Evolutionary conservation across 2,113 vertebrate genomes (phyloP), one percentile per base, ranked within the genome.

Genomic region (Colistium nudipinnis): DNA sequence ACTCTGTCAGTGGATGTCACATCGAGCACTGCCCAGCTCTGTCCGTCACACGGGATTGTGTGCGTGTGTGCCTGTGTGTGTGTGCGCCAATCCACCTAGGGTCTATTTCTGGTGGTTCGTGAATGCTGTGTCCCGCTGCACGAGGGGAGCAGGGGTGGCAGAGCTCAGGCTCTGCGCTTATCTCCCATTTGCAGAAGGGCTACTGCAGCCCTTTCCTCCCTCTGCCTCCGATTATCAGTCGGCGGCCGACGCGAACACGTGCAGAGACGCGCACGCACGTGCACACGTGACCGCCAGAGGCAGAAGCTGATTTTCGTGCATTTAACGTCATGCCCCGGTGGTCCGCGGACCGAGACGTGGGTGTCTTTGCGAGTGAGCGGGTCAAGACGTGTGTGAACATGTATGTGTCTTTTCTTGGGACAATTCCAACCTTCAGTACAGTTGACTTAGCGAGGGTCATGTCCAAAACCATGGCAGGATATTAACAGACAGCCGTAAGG

Each of bases 141-240:
- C 39, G 63, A 72, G 39, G n/a, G 75, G 83, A 86, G 70, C 71
- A 2, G 27, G 22, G 64, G 28, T 52, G 60, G 73, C 81, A 62
- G 76, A 78, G 70, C 83, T 82, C 28, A 36, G 80, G 60, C 75
- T 74, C 55, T n/a, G 78, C 14, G 62, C 88, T 90, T 91, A 90
- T 91, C 89, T 90, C 71, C 56, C 19, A 67, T 61, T 68, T 1
- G n/a, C 90, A 91, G 90, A 76, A 89, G 72, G 76, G 65, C 80
- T 28, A 64, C 80, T 52, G 27, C 68, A 59, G 48, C 55, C 57
- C 59, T 38, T 44, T 49, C 33, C 38, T 41, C 69, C 56, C 62
- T 54, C 38, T 33, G 63, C 49, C 5, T 59, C 39, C 5, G 28
- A 57, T 61, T 65, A 24, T 35, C 59, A 44, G 25, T 2, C 41